Base-by-base conservation (phyloP, 2,888 invertebrate genomes). In the Volucella inanis region DNA sequence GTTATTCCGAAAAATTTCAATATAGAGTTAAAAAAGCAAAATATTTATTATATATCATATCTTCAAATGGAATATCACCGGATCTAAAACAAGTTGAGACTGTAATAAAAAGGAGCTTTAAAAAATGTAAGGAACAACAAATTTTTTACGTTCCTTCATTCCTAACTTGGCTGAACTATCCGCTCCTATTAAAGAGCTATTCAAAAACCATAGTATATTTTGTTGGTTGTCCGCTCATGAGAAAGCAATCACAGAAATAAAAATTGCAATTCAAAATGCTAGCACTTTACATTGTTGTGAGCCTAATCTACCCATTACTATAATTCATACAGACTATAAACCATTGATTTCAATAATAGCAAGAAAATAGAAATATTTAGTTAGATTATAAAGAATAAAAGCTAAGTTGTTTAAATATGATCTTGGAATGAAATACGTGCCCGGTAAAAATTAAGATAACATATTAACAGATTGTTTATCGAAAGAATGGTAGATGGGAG, bases 101-200 rank as follows among this genome's bases (percentile, higher is more conserved):
- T 50, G 59, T 22, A 22, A 22, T 22, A 76, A 57, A 55, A 87
- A 83, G n/a, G 79, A 87, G 22, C 65, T 88, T 1, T 76, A 87
- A 67, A 87, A 80, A 50, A 64, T 88, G 72, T 57, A 87, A 41
- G 88, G 88, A 8, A 84, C 87, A 55, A 65, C 87, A 8, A 88
- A 78, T 12, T 88, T 79, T 75, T 49, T 88, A 31, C 70, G 77
- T 31, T 64, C 75, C 22, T 87, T 77, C 67, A 79, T 88, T 45
- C 62, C 79, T 14, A 85, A 85, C 47, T 65, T 88, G 14, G 83
- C 87, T 14, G 45, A 81, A 31, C 45, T 83, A 49, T 68, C 70
- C 9, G 43, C 54, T 18, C 65, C 65, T 18, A n/a, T 77, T 22
- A 54, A 55, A 45, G 45, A 39, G 4, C 18, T 57, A 31, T 50